Conservation (phyloP, 2,113 vertebrate species). For the Panthera tigris region DNA sequence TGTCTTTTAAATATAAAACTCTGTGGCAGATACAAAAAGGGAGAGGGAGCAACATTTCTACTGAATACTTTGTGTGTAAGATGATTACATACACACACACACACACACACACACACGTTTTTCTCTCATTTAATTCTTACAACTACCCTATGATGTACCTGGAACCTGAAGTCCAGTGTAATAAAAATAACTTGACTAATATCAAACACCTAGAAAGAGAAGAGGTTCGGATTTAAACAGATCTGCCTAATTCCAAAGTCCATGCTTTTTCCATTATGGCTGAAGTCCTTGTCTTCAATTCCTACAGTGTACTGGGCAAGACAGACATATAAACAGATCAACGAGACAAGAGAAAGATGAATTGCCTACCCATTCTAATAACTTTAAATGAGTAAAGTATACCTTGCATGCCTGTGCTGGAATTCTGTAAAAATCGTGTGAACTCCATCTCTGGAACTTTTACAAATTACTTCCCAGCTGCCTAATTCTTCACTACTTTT, state of each 20-base stretch:
- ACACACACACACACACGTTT: not conserved
- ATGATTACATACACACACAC: not conserved
- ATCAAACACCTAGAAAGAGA: not conserved
- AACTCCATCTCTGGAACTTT: not conserved
- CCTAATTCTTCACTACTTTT: not conserved
- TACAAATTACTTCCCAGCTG: not conserved
- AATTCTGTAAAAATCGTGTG: not conserved
- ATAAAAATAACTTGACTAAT: constrained; percentile 16
- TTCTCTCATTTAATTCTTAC: constrained; percentile 20
- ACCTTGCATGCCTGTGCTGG: not conserved
- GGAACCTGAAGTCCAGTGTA: not conserved
- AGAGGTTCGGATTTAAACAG: constrained; percentile 1
- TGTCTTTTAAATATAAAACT: constrained; percentile 43
- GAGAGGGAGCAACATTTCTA: not conserved
- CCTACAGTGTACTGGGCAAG: not conserved
- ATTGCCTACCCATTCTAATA: not conserved
- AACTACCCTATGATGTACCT: not conserved
- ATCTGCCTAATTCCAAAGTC: not conserved
- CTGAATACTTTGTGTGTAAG: not conserved
- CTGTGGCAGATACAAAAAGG: not conserved
- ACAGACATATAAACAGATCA: not conserved
- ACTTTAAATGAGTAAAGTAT: not conserved
- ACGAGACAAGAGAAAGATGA: not conserved
- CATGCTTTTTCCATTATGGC: not conserved
- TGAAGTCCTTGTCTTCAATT: not conserved